A percentile compares a stretch with the other conserved stretches of the same genome.
Evolutionary conservation across 2,797 vertebrate species (phyloP).

Genomic region (Zenarchopterus dispar): DNA sequence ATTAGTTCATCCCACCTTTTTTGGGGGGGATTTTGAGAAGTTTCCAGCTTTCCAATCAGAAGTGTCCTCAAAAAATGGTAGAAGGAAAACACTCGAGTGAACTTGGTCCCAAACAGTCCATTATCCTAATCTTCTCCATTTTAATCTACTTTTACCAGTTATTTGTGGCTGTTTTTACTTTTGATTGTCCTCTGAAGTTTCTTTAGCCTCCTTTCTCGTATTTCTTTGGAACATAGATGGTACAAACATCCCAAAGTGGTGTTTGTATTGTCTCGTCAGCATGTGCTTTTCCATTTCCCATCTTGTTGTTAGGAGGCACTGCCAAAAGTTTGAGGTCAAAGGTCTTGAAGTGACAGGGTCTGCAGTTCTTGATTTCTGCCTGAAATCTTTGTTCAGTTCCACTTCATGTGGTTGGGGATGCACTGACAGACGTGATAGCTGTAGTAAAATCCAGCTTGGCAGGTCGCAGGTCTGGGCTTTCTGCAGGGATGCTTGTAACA

Average conservation of each 20-base stretch:
- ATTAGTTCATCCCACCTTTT: conserved; percentile 24
- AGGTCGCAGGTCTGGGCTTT: conserved; percentile 67
- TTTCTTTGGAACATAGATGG: conserved; percentile 5
- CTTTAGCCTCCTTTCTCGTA: conserved; percentile 1
- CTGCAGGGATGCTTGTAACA: conserved; percentile 82
- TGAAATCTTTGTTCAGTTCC: conserved; percentile 53
- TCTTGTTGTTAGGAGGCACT: conserved; percentile 5
- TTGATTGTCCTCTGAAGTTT: conserved; percentile 8
- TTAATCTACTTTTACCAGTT: conserved; percentile 10
- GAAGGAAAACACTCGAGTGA: background rate
- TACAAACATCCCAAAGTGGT: conserved; percentile 4
- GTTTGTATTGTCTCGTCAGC: conserved; percentile 22
- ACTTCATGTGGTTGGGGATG: conserved; percentile 79
- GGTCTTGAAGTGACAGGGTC: background rate
- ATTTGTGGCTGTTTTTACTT: background rate
- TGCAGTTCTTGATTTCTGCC: background rate
- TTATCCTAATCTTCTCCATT: conserved; percentile 8
- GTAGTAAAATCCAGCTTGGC: conserved; percentile 74
- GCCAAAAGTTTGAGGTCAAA: conserved; percentile 1
- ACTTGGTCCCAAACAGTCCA: conserved; percentile 16
- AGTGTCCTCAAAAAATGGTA: conserved; percentile 7
- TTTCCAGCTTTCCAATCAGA: conserved; percentile 26
- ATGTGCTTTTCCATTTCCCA: conserved; percentile 21
- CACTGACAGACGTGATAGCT: conserved; percentile 81
- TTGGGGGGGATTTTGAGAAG: background rate